Base-by-base conservation (phyloP, 2,888 invertebrate species). In the Leucoptera coffeella region DNA sequence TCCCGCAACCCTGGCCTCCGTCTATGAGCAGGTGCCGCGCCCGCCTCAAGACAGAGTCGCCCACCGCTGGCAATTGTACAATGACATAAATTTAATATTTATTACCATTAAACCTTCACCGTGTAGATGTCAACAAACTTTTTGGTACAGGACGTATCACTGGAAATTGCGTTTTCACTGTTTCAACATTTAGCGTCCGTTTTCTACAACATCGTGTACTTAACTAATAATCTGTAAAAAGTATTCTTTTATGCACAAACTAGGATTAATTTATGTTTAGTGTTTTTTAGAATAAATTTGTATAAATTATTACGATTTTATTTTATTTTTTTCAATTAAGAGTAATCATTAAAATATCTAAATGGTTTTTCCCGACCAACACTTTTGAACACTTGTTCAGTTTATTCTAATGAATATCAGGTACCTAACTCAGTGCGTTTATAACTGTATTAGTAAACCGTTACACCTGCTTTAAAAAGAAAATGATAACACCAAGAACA, bases 1-100 rank as follows among this genome's bases (percentile, higher is more conserved):
- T 88, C 88, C 29, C 83, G 90, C 54, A 91, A 91, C 65, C 86
- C 88, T 26, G 82, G 82, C 47, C 79, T 87, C 42, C 86, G 89
- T 53, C 75, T 89, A 42, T 88, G 78, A 60, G 7, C 22, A 8
- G 9, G 9, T 9, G 9, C 17, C 17, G 6, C 17, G 6, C 9
- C 9, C 17, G 6, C 17, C 17, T 9, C 9, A 7, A 7, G 9
- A 17, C 17, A 7, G 9, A 17, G 6, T 9, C 17, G 17, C 6
- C 17, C 6, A 6, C 9, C 17, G 6, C 17, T 17, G 6, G 6
- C 54, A 51, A 50, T 60, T 64, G 67, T 67, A 67, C 65, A 65
- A 67, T 65, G 52, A 47, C 46, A 43, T 64, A 64, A 64, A 56
- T 64, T 51, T 65, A 64, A 64, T 65, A 65, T 65, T 62, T 45